Evolutionary conservation across 2,888 invertebrate genomes (phyloP), one percentile per base, ranked within the genome.

Genomic region (Geotrupes spiniger): DNA sequence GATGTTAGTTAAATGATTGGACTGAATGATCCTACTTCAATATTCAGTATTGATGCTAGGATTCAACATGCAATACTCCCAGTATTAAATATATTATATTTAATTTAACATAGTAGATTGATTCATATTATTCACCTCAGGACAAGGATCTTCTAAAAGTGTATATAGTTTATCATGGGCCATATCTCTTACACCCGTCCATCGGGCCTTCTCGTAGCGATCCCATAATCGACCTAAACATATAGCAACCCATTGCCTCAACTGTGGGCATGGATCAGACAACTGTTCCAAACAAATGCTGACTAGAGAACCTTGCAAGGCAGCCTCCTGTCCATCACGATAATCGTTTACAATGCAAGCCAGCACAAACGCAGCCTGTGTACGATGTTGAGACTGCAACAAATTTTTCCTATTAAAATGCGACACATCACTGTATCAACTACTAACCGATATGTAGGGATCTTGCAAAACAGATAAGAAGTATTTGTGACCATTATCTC

Each of bases 131-230:
- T 41, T 60, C 57, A 91, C 95, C 80, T 97, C 96, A 1, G 97
- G 92, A 36, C 86, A 82, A 1, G 82, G 78, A 75, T 96, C 94
- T 51, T 78, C 78, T 42, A 97, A 76, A 55, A 95, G 76, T 38
- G 78, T 81, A 66, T 86, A 90, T 8, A 98, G 79, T 73, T 97
- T 96, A 71, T 97, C 97, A 72, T 96, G 95, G n/a, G 97, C 96
- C 60, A 88, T 85, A 71, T 96, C 95, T 8, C 98, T 78, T 14
- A 93, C 96, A 11, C 95, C 98, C 48, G 92, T 92, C 97, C 98
- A 97, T 57, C 92, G 81, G 4, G 90, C 90, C 64, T 84, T 84
- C 62, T 92, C 91, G 69, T 85, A 91, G 66, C 89, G 87, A 63
- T 89, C 85, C 96, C 96, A 96, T 57, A 93, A 78, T 47, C 87